Conservation (phyloP, 1,140 invertebrate species). For the Cydia pomonella region DNA sequence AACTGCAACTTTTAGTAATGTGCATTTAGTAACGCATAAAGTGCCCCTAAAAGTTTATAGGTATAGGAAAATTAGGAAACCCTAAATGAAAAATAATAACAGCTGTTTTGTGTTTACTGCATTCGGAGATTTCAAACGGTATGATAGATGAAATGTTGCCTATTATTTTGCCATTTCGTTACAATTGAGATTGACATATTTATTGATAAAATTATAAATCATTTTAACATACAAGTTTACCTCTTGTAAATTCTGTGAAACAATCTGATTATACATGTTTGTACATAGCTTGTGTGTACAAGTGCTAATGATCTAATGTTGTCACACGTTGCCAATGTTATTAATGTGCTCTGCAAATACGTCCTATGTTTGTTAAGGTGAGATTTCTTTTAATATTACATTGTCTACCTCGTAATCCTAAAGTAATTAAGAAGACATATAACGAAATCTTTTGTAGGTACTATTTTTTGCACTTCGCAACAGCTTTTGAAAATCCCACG, state of each 20-base stretch:
- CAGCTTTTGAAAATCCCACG: not conserved
- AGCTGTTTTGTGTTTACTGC: not conserved
- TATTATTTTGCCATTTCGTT: too few relatives aligned
- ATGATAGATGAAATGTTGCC: too few relatives aligned
- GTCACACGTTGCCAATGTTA: not conserved
- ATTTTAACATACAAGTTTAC: not conserved
- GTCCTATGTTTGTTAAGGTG: not conserved
- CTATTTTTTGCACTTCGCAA: not conserved
- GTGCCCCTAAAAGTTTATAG: too few relatives aligned
- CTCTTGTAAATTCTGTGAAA: not conserved
- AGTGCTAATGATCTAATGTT: constrained; percentile 6
- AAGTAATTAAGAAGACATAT: not conserved
- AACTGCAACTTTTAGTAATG: too few relatives aligned
- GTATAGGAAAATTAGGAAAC: too few relatives aligned
- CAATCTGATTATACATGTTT: not conserved
- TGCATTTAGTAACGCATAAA: too few relatives aligned
- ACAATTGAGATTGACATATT: too few relatives aligned
- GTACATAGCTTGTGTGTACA: not conserved
- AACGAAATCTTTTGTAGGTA: not conserved
- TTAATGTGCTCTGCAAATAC: constrained; percentile 10
- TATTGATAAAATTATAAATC: too few relatives aligned
- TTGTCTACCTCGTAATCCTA: not conserved
- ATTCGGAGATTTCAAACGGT: too few relatives aligned
- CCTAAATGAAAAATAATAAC: not conserved
- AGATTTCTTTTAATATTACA: not conserved